Conservation (phyloP, 2,888 invertebrate genomes). For the Drosophila parthenogenetica region DNA sequence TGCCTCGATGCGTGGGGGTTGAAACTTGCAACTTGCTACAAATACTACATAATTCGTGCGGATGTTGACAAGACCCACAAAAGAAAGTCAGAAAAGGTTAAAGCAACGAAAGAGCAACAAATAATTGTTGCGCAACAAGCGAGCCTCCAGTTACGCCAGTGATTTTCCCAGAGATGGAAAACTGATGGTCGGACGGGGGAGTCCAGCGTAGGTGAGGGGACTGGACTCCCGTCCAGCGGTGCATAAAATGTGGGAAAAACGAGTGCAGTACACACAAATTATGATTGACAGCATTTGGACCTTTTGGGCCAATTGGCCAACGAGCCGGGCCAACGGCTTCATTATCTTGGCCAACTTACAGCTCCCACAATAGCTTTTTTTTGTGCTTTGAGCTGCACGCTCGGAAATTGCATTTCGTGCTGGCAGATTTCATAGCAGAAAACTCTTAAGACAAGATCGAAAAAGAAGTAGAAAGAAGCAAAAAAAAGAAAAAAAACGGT, state of each 20-base stretch:
- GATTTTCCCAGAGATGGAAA: constrained; percentile 70
- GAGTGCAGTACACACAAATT: constrained; percentile 51
- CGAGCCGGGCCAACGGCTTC: constrained; percentile 55
- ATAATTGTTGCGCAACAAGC: constrained; percentile 56
- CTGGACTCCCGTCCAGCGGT: constrained; percentile 31
- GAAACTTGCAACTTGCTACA: constrained; percentile 35
- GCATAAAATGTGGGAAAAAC: constrained; percentile 75
- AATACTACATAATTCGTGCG: constrained; percentile 14
- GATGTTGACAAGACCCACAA: constrained; percentile 30
- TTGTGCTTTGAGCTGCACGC: background rate
- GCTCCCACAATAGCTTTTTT: constrained; percentile 66
- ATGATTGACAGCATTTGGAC: constrained; percentile 67
- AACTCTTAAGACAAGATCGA: constrained; percentile 39
- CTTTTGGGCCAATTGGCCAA: constrained; percentile 20
- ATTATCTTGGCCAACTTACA: constrained; percentile 53
- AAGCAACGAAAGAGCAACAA: constrained; percentile 24
- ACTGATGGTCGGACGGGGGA: background rate
- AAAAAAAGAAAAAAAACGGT: constrained; percentile 49
- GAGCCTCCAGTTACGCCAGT: constrained; percentile 59
- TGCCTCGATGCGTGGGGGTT: constrained; percentile 50
- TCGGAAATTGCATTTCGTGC: constrained; percentile 78
- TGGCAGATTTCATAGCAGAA: constrained; percentile 52
- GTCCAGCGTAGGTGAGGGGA: background rate
- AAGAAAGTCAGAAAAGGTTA: constrained; percentile 12
- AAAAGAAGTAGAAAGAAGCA: background rate